Evolutionary conservation across 2,113 vertebrate species (phyloP).

Genomic region (Arizona elegans): DNA sequence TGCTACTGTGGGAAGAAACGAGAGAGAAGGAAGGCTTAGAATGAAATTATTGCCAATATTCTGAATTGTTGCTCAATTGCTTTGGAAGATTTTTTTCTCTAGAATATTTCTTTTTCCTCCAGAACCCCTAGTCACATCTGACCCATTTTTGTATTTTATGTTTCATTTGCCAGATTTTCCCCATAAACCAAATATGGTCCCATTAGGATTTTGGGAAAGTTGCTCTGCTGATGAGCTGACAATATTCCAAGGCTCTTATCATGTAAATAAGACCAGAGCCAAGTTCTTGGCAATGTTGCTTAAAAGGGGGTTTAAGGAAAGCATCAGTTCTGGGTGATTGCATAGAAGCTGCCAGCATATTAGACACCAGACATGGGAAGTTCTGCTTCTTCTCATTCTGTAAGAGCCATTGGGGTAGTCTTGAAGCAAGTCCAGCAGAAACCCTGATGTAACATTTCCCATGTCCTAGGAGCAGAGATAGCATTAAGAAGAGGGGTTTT

Average conservation of each 20-base stretch:
- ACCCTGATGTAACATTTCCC: not conserved
- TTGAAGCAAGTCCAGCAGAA: not conserved
- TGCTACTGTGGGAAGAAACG: not conserved
- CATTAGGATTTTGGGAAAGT: not conserved
- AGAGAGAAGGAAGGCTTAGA: not conserved
- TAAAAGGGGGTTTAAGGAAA: not conserved
- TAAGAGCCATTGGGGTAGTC: not conserved
- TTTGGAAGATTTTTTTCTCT: not conserved
- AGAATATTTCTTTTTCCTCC: not conserved
- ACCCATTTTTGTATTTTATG: not conserved
- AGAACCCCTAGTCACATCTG: not conserved
- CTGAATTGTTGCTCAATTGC: not conserved
- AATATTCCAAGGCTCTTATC: not conserved
- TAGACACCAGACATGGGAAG: not conserved
- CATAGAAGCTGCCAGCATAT: not conserved
- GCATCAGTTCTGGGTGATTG: not conserved
- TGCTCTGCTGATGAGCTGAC: not conserved
- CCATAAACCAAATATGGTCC: not conserved
- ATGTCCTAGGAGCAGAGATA: not conserved
- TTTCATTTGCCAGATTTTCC: not conserved
- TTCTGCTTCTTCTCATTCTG: not conserved
- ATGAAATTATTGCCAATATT: not conserved
- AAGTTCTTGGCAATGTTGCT: not conserved
- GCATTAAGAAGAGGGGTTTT: not conserved
- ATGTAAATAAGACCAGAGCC: not conserved